These are phyloP conservation scores for Anoura caudifer DNA, from an alignment of 2,113 vertebrate species.

Conservation along the genomic window DNA sequence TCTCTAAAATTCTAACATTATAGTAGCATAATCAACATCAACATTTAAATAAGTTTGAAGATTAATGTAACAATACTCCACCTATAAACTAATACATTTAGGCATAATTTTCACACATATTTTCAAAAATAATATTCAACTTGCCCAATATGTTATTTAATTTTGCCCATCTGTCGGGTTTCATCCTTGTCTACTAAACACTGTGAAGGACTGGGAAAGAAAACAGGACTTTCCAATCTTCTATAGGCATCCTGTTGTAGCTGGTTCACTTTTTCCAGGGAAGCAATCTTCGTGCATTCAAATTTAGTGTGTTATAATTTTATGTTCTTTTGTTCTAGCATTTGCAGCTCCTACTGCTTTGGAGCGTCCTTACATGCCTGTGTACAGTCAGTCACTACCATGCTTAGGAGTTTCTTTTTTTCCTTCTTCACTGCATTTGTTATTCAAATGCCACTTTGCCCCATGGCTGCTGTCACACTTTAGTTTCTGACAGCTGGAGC, in stretches of 20 bases:
- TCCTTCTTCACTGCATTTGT: background rate
- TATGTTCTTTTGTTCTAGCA: background rate
- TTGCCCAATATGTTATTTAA: background rate
- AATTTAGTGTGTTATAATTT: background rate
- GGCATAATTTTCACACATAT: background rate
- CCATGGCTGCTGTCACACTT: background rate
- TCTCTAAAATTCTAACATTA: background rate
- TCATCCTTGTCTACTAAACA: background rate
- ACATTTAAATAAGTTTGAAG: background rate
- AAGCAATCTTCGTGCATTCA: background rate
- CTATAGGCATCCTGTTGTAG: background rate
- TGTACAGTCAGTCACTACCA: background rate
- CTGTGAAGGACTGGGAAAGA: background rate
- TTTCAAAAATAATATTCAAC: background rate
- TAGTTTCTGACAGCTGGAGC: background rate
- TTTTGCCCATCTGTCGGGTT: background rate
- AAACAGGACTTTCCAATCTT: background rate
- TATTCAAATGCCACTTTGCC: slow-evolving; percentile 28
- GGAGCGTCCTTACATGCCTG: background rate
- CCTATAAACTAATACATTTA: background rate
- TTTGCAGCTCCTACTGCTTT: background rate
- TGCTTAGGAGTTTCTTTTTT: background rate
- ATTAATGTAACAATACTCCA: background rate
- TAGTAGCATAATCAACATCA: background rate
- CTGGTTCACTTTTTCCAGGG: background rate